Evolutionary conservation across 2,113 vertebrate genomes (phyloP).

Genomic region (Pteronura brasiliensis): DNA sequence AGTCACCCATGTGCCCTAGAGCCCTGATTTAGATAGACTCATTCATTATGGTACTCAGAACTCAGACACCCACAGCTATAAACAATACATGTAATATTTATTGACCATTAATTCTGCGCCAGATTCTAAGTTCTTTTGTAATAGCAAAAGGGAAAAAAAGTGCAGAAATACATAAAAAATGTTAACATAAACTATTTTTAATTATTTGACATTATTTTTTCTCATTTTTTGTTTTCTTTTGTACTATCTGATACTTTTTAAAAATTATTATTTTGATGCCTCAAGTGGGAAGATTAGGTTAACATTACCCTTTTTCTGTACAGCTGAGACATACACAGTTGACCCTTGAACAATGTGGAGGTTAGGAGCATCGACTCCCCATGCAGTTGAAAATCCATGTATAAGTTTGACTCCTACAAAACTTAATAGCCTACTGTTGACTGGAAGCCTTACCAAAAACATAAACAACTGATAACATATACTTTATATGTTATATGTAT

Average conservation of each 20-base stretch:
- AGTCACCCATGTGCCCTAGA: too few relatives aligned
- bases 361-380: not conserved
- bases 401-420: not conserved
- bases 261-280: not conserved
- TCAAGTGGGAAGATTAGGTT: not conserved
- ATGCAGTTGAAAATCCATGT: not conserved
- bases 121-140: not conserved
- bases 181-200: not conserved
- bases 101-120: not conserved
- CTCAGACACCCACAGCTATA: not conserved
- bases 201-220: not conserved
- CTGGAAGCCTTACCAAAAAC: not conserved
- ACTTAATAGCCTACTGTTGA: not conserved
- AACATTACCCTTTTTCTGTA: not conserved
- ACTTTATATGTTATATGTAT: not conserved
- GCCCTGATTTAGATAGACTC: not conserved
- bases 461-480: not conserved
- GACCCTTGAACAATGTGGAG: not conserved
- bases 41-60: not conserved
- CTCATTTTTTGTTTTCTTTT: not conserved
- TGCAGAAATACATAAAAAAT: not conserved
- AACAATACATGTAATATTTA: not conserved
- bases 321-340: not conserved
- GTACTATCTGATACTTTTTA: not conserved
- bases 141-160: not conserved